A percentile compares a stretch with the other conserved stretches of the same genome.
Conservation (phyloP, 2,888 invertebrate species). For the Pilophorus perplexus region DNA sequence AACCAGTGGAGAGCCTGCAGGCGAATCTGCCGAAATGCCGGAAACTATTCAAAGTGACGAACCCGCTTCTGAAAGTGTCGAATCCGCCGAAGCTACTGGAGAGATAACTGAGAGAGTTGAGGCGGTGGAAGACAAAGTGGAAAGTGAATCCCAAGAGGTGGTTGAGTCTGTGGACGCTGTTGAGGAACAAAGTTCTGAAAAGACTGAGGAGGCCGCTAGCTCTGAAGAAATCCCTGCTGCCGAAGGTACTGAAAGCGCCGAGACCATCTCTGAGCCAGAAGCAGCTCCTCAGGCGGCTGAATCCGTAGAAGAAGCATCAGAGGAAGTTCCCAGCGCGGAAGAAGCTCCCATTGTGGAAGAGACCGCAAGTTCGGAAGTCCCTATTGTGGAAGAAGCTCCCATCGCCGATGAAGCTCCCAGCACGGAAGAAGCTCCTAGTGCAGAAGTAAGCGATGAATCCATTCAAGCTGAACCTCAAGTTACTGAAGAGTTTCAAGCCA, state of each 20-base stretch:
- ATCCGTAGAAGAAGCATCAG: constrained; percentile 2
- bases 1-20: constrained; percentile 2
- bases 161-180: not conserved
- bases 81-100: not conserved
- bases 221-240: too few species aligned
- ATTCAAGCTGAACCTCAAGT: too few species aligned
- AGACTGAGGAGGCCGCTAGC: constrained; percentile 44
- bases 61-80: not conserved
- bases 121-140: constrained; percentile 50
- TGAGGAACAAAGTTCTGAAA: constrained; percentile 50
- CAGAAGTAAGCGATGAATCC: too few species aligned
- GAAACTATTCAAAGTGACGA: not conserved
- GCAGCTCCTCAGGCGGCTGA: constrained; percentile 28
- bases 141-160: constrained; percentile 1
- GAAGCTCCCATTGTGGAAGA: constrained; percentile 48
- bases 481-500: too few species aligned
- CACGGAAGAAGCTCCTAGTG: constrained; percentile 11
- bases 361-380: constrained; percentile 54
- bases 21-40: not conserved
- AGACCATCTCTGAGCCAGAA: constrained; percentile 28
- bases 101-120: not conserved
- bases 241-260: constrained; percentile 35
- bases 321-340: constrained; percentile 9
- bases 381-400: constrained; percentile 23
- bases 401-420: constrained; percentile 39